Evolutionary conservation across 1,140 invertebrate species (phyloP).

Genomic region (Globodera rostochiensis): DNA sequence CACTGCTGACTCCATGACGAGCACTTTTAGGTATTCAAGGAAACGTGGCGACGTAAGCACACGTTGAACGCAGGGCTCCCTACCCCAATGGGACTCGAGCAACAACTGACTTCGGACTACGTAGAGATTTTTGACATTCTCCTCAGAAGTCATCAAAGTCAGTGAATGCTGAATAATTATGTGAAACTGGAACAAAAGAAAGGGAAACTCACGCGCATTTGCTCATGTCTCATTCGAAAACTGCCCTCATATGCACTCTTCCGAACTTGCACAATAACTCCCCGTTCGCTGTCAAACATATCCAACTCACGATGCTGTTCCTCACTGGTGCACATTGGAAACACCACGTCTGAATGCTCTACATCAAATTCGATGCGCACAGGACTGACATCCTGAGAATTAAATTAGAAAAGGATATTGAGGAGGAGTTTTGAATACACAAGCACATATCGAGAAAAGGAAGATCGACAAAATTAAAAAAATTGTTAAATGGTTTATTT

Average conservation of each 20-base stretch:
- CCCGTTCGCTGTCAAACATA: constrained; percentile 32
- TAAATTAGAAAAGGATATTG: neutral
- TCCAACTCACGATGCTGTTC: constrained; percentile 40
- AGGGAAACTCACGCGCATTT: constrained; percentile 31
- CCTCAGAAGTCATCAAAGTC: constrained; percentile 41
- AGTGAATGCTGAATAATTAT: constrained; percentile 32
- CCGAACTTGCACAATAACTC: constrained; percentile 34
- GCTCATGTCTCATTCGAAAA: constrained; percentile 34
- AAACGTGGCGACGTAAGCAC: constrained; percentile 12
- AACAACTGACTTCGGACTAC: constrained; percentile 29
- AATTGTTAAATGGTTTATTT: neutral
- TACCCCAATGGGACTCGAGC: neutral
- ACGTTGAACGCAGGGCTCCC: neutral
- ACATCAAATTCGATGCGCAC: constrained; percentile 45
- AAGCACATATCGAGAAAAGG: no score
- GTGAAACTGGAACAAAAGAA: constrained; percentile 2
- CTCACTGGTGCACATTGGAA: constrained; percentile 8
- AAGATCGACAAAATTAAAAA: no score
- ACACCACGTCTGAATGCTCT: constrained; percentile 30
- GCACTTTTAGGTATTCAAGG: constrained; percentile 32
- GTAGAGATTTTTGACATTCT: constrained; percentile 39
- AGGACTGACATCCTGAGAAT: constrained; percentile 30
- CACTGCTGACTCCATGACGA: constrained; percentile 26
- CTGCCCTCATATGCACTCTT: constrained; percentile 39
- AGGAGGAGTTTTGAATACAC: no score